Evolutionary conservation across 1,140 invertebrate genomes (phyloP), one percentile per base, ranked within the genome.

Genomic region (Holcopasites calliopsidis): DNA sequence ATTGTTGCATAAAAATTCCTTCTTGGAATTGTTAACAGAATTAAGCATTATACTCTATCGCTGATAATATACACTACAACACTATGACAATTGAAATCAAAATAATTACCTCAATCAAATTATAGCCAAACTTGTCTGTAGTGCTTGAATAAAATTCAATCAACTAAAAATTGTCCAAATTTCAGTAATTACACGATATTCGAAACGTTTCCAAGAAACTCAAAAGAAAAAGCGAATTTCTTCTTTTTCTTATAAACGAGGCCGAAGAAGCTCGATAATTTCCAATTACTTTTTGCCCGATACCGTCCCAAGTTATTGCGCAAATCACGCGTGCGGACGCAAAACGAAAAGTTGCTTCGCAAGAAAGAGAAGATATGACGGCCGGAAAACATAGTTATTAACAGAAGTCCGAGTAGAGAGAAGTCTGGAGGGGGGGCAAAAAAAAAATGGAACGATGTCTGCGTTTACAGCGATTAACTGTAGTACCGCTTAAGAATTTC

Each of bases 401-500:
- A 66, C 2, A 40, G 33, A 18, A 44, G 40, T 16, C 2, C n/a
- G n/a, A n/a, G n/a, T n/a, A n/a, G n/a, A n/a, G n/a, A 13, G 23
- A 10, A 18, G 31, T 13, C 10, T 13, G 18, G 55, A 55, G 26
- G 11, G 31, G 21, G n/a, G 38, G 47, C 28, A 50, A 60, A 33
- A 66, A 66, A 64, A 70, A 61, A 68, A 74, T 74, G 40, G 42
- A 50, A 61, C 47, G 40, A 11, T 33, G 60, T 52, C 58, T n/a
- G 68, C 47, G 47, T 66, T 75, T n/a, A 44, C 52, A 40, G 26
- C 68, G 76, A 69, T 80, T 79, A 80, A 79, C 57, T 26, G 49
- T 49, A 40, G 35, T 44, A 50, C 70, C 49, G 52, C 50, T 66
- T 44, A 58, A 57, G 76, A 80, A 80, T 79, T 80, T 79, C 58